These are phyloP conservation scores for Takifugu bimaculatus DNA, from an alignment of 2,113 vertebrate genomes.

Conservation along the genomic window DNA sequence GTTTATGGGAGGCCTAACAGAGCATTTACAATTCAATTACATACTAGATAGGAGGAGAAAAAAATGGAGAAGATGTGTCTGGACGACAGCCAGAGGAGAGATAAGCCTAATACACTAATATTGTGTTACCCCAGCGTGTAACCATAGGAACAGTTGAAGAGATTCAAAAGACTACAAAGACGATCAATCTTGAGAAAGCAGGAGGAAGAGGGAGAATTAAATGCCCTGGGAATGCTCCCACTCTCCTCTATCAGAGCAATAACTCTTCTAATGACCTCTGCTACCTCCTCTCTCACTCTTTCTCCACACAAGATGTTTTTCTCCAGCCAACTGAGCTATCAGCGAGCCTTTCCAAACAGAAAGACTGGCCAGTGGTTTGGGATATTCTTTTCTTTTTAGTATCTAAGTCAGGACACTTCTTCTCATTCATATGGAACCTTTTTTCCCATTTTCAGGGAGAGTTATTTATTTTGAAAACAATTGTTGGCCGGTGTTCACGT, in stretches of 20 bases:
- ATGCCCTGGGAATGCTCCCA: constrained; percentile 73
- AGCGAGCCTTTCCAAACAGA: constrained; percentile 46
- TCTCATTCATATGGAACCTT: constrained; percentile 10
- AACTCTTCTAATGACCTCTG: constrained; percentile 73
- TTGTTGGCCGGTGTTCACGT: constrained; percentile 21
- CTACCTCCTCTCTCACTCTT: constrained; percentile 44
- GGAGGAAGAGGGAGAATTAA: constrained; percentile 71
- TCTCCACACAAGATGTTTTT: constrained; percentile 29
- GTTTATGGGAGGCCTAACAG: constrained; percentile 68
- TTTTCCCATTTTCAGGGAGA: neutral
- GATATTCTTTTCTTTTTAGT: constrained; percentile 18
- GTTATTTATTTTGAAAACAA: constrained; percentile 52
- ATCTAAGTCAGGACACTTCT: constrained; percentile 33
- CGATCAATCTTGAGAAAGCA: constrained; percentile 76
- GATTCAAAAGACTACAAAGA: constrained; percentile 76
- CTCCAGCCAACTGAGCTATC: constrained; percentile 50
- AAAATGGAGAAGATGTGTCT: constrained; percentile 67
- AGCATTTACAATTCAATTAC: constrained; percentile 80
- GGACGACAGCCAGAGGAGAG: constrained; percentile 73
- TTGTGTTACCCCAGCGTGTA: constrained; percentile 76
- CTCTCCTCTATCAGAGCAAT: constrained; percentile 71
- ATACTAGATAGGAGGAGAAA: constrained; percentile 56
- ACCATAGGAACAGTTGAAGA: constrained; percentile 76
- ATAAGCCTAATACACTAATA: constrained; percentile 80
- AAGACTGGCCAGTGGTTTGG: constrained; percentile 36